Evolutionary conservation across 2,113 vertebrate species (phyloP).

Genomic region (Callocephalon fimbriatum): DNA sequence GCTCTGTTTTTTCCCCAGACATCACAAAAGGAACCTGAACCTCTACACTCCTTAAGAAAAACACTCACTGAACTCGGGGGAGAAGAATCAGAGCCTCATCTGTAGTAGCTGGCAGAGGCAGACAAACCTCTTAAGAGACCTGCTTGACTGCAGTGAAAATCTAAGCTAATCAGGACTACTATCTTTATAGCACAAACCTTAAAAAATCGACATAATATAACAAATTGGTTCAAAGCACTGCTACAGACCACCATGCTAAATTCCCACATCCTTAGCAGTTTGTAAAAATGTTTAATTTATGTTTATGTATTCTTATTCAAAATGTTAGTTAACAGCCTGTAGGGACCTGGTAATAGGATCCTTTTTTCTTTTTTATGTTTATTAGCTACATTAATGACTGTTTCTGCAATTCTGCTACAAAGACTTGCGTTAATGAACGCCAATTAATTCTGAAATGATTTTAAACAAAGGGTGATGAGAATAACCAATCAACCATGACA

Average conservation of each 20-base stretch:
- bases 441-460: constrained; percentile 90
- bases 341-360: constrained; percentile 83
- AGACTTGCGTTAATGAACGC: constrained; percentile 84
- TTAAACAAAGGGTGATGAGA: constrained; percentile 89
- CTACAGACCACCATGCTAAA: constrained; percentile 73
- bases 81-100: not conserved
- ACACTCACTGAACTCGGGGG: not conserved
- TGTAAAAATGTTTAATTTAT: constrained; percentile 86
- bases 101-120: not conserved
- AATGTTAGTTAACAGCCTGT: constrained; percentile 85
- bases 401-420: constrained; percentile 84
- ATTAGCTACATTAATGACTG: constrained; percentile 88
- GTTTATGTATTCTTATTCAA: constrained; percentile 85
- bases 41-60: not conserved
- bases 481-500: constrained; percentile 86
- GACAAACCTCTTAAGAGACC: not conserved
- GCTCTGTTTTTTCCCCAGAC: not conserved
- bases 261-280: constrained; percentile 80
- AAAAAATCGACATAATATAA: constrained; percentile 52
- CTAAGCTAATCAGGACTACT: constrained; percentile 10
- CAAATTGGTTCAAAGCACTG: constrained; percentile 70
- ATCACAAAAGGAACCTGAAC: not conserved
- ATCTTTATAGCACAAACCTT: constrained; percentile 27
- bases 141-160: not conserved
- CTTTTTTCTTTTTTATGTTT: constrained; percentile 87